phyloP scores from a whole-genome alignment of 30 jellyfish, hydroid and myxozoan species.

The Nemopilema nomurai region DNA sequence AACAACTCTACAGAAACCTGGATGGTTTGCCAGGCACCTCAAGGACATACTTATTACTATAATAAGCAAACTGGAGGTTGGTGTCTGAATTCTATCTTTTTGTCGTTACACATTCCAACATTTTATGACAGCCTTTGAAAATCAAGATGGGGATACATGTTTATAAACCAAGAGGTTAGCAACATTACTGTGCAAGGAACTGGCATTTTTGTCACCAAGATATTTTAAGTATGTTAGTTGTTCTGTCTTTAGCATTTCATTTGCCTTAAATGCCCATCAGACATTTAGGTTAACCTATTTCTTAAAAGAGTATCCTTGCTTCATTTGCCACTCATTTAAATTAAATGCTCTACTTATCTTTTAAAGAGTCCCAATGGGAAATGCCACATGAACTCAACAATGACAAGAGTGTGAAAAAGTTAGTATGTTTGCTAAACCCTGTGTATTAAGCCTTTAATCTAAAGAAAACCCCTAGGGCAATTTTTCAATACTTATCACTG shows the following conservation, averaged over 20 bases:
- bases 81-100: neutral
- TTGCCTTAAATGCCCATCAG: too few species aligned
- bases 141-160: too few species aligned
- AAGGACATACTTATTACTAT: conserved; percentile 77
- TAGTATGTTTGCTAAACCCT: too few species aligned
- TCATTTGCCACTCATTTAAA: neutral
- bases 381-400: conserved; percentile 19
- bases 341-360: neutral
- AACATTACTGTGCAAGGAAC: too few species aligned
- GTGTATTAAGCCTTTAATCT: too few species aligned
- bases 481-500: too few species aligned
- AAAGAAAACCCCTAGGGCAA: too few species aligned
- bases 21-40: conserved; percentile 79
- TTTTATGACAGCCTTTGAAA: neutral
- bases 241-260: too few species aligned
- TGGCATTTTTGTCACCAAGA: too few species aligned
- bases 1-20: conserved; percentile 28
- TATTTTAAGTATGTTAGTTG: too few species aligned
- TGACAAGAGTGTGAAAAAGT: neutral
- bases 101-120: too few species aligned
- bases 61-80: conserved; percentile 82
- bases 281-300: neutral
- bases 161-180: too few species aligned
- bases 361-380: conserved; percentile 39
- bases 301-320: neutral